Conservation (phyloP, 1,140 invertebrate species). For the Battus philenor region DNA sequence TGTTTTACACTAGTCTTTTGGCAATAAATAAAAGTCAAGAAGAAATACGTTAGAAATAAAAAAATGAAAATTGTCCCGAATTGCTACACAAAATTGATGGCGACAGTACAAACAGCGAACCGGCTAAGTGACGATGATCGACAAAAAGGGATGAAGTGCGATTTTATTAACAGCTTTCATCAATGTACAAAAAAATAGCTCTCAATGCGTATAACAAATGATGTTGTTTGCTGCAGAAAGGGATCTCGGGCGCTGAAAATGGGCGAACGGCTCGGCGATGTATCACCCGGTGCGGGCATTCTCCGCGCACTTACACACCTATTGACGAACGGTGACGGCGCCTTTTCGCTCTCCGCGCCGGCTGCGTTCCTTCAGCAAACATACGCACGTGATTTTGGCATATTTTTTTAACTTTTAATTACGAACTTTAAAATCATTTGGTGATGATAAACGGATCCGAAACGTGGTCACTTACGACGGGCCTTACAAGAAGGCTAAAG, state of each 20-base stretch:
- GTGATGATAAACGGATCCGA: too few species aligned
- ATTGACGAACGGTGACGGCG: constrained; percentile 40
- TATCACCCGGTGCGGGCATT: constrained; percentile 32
- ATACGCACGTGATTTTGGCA: constrained; percentile 12
- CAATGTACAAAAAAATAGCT: constrained; percentile 51
- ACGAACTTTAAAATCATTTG: too few species aligned
- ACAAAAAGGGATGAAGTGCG: constrained; percentile 72
- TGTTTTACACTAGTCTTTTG: too few species aligned
- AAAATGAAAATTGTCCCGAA: constrained; percentile 4
- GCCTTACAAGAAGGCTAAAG: too few species aligned
- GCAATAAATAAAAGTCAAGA: too few species aligned
- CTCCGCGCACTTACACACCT: constrained; percentile 28
- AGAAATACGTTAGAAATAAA: too few species aligned
- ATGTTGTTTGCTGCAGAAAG: constrained; percentile 61
- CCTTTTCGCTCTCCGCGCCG: constrained; percentile 28
- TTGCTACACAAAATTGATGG: constrained; percentile 15
- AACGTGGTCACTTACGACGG: too few species aligned
- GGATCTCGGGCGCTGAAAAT: constrained; percentile 30
- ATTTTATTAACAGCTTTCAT: constrained; percentile 73
- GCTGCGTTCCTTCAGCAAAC: too few species aligned
- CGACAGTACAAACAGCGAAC: constrained; percentile 30
- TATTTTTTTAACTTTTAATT: too few species aligned
- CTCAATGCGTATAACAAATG: constrained; percentile 65
- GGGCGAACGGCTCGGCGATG: constrained; percentile 31
- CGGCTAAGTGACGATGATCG: constrained; percentile 72